Evolutionary conservation across 2,888 invertebrate species (phyloP).

Genomic region (Morpho helenor): DNA sequence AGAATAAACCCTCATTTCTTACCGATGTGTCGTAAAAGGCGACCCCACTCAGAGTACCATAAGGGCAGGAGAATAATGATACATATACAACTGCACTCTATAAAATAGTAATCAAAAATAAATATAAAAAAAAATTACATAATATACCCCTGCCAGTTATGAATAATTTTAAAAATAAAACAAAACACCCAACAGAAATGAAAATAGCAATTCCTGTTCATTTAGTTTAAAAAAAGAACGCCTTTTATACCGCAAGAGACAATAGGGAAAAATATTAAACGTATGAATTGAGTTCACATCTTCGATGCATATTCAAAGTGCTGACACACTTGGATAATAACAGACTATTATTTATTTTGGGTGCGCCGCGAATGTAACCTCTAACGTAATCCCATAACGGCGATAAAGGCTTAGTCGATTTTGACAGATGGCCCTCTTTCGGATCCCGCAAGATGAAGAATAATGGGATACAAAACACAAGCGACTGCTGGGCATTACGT

Average conservation of each 20-base stretch:
- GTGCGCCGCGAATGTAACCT: constrained; percentile 18
- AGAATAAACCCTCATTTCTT: too few species aligned
- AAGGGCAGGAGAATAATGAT: too few species aligned
- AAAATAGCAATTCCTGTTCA: constrained; percentile 3
- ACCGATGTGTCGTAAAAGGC: too few species aligned
- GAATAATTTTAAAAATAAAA: background rate
- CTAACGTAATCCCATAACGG: constrained; percentile 17
- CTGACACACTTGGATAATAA: constrained; percentile 23
- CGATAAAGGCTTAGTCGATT: constrained; percentile 25
- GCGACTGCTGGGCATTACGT: constrained; percentile 67
- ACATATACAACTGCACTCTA: too few species aligned
- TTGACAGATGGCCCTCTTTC: constrained; percentile 33
- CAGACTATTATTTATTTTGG: constrained; percentile 19
- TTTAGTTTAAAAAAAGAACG: background rate
- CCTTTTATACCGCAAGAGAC: constrained; percentile 13
- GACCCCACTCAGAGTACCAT: too few species aligned
- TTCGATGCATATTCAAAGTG: constrained; percentile 26
- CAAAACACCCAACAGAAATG: background rate
- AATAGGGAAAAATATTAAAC: constrained; percentile 17
- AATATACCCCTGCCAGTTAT: too few species aligned
- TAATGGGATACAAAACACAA: constrained; percentile 62
- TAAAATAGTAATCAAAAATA: too few species aligned
- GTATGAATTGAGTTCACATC: constrained; percentile 21
- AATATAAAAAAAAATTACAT: too few species aligned
- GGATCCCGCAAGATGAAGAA: constrained; percentile 47